These are phyloP conservation scores for Teinopalpus imperialis DNA, from an alignment of 2,888 invertebrate genomes.

Conservation along the genomic window DNA sequence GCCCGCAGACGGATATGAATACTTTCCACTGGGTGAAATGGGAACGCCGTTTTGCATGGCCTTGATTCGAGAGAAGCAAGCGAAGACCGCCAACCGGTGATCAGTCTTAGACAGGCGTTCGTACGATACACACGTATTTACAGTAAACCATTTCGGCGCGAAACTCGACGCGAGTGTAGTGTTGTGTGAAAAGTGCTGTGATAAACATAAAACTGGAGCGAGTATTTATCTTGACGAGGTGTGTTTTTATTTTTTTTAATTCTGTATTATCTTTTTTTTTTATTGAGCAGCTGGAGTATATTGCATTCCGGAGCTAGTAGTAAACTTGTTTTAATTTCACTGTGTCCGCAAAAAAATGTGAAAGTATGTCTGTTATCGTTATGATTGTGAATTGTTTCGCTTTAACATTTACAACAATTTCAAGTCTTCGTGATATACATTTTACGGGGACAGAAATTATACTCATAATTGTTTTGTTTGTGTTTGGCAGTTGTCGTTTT, in stretches of 20 bases:
- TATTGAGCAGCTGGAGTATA: slow-evolving; percentile 9
- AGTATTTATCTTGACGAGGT: slow-evolving; percentile 21
- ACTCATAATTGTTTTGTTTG: too few relatives aligned
- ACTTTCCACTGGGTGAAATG: slow-evolving; percentile 28
- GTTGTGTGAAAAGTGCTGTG: slow-evolving; percentile 22
- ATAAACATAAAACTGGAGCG: slow-evolving; percentile 25
- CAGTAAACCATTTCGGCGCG: slow-evolving; percentile 18
- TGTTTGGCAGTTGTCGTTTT: too few relatives aligned
- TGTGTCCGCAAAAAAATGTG: slow-evolving; percentile 21
- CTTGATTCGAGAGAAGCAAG: slow-evolving; percentile 24
- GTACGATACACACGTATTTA: slow-evolving; percentile 6
- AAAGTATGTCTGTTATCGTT: slow-evolving; percentile 14
- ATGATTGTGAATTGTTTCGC: slow-evolving; percentile 8
- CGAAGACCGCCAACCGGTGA: slow-evolving; percentile 13
- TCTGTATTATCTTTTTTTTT: slow-evolving; percentile 3
- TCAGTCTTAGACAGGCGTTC: slow-evolving; percentile 21
- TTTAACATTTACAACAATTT: neutral
- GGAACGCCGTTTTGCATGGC: slow-evolving; percentile 27
- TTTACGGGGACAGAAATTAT: too few relatives aligned
- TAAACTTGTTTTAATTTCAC: slow-evolving; percentile 23
- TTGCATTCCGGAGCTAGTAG: slow-evolving; percentile 3
- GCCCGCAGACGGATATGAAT: slow-evolving; percentile 27
- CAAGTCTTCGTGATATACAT: too few relatives aligned
- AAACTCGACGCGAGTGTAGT: slow-evolving; percentile 26
- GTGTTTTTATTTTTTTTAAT: slow-evolving; percentile 9